Conservation (phyloP, 1,140 invertebrate species). For the Solenopsis fugax region DNA sequence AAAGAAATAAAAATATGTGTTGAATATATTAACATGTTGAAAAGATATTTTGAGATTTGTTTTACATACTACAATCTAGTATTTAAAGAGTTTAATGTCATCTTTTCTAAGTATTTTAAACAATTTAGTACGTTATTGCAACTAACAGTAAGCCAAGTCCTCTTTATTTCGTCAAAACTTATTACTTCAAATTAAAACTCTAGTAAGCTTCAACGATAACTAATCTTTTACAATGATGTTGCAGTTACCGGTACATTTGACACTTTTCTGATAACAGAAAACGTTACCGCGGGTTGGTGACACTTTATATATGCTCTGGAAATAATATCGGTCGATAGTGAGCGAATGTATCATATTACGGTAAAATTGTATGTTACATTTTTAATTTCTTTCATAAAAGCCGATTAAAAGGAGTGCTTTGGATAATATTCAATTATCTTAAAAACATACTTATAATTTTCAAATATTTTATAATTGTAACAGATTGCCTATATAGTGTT, state of each 20-base stretch:
- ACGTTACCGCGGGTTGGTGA: conserved; percentile 30
- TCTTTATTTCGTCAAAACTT: neutral
- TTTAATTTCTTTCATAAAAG: neutral
- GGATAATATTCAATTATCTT: neutral
- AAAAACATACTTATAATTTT: neutral
- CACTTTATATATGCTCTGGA: neutral
- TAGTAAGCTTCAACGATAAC: conserved; percentile 1
- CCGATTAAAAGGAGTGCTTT: neutral
- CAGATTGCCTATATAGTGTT: neutral
- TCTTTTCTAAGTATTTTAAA: neutral
- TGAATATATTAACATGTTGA: neutral
- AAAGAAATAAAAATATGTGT: too few relatives aligned
- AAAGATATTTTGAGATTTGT: neutral
- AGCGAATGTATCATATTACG: neutral
- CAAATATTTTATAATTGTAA: neutral
- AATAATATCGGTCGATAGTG: neutral
- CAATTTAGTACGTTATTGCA: neutral
- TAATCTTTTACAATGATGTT: neutral
- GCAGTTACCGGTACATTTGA: neutral
- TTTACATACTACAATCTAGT: too few relatives aligned
- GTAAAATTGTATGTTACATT: conserved; percentile 18
- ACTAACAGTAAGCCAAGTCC: neutral
- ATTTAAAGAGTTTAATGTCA: neutral
- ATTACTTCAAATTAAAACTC: neutral
- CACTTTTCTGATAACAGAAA: neutral